Percentiles rank a stretch among this genome's conserved stretches.
phyloP scores from a whole-genome alignment of 2,113 vertebrate genomes.

The Maccullochella peelii region DNA sequence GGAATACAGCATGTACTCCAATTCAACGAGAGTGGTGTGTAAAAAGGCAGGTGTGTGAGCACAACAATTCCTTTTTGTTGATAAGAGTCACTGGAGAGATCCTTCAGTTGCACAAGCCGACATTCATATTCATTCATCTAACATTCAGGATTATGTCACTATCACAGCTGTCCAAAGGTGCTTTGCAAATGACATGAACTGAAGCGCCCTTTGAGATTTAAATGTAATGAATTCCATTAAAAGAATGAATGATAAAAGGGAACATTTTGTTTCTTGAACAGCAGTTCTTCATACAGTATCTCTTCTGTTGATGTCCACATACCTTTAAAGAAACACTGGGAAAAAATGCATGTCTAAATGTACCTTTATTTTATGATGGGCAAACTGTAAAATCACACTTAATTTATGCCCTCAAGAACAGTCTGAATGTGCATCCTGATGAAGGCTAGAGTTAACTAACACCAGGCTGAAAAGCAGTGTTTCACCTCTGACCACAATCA shows the following conservation, averaged over 20 bases:
- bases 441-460: background rate
- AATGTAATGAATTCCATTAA: background rate
- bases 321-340: background rate
- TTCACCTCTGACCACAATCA: background rate
- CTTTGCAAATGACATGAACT: background rate
- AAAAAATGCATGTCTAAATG: background rate
- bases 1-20: background rate
- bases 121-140: slow-evolving; percentile 1
- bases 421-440: background rate
- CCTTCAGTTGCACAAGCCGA: background rate
- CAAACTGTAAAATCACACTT: background rate
- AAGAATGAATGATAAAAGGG: background rate
- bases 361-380: background rate
- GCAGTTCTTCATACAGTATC: background rate
- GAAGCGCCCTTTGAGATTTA: background rate
- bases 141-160: background rate
- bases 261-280: background rate
- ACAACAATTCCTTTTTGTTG: background rate
- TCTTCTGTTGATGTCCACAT: background rate
- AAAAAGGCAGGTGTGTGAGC: background rate
- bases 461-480: background rate
- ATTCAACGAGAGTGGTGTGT: background rate
- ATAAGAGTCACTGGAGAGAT: background rate
- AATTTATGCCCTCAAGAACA: background rate
- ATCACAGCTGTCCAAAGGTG: background rate